Conservation (phyloP, 2,113 vertebrate species). For the Psephotus haematonotus region DNA sequence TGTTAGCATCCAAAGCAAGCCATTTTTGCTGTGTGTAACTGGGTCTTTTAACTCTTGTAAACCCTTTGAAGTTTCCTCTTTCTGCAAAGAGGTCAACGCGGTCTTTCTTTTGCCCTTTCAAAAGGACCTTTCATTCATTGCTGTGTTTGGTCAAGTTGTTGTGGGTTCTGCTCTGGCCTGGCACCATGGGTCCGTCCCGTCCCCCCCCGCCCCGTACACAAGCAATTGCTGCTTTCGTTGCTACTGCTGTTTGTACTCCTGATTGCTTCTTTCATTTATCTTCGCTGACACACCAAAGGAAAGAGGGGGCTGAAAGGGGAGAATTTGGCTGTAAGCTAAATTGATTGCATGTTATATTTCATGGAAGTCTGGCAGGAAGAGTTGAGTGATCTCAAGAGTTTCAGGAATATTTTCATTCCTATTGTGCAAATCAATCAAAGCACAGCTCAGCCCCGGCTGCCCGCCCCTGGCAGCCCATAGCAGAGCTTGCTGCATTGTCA, state of each 20-base stretch:
- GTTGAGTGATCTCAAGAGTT: conserved; percentile 56
- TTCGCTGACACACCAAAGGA: conserved; percentile 70
- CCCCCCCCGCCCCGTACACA: not conserved
- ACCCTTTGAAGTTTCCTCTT: conserved; percentile 65
- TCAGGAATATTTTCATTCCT: conserved; percentile 63
- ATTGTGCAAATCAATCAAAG: conserved; percentile 66
- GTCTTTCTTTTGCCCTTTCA: conserved; percentile 66
- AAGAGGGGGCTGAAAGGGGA: conserved; percentile 44
- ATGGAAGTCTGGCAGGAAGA: conserved; percentile 69
- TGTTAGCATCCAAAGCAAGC: conserved; percentile 19
- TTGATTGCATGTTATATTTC: conserved; percentile 72
- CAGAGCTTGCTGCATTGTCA: conserved; percentile 5
- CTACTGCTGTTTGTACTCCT: conserved; percentile 66
- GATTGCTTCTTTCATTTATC: conserved; percentile 71
- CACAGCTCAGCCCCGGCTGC: not conserved
- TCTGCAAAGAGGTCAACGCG: conserved; percentile 62
- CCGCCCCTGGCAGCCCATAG: not conserved
- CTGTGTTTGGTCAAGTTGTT: conserved; percentile 70
- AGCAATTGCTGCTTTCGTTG: conserved; percentile 57
- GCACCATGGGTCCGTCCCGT: conserved; percentile 1
- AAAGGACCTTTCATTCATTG: conserved; percentile 69
- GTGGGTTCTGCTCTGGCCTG: conserved; percentile 58
- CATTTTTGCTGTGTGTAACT: conserved; percentile 23
- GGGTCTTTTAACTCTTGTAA: conserved; percentile 53
- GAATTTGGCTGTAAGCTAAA: conserved; percentile 69